Conservation (phyloP, 2,888 invertebrate species). For the Plebejus anna region DNA sequence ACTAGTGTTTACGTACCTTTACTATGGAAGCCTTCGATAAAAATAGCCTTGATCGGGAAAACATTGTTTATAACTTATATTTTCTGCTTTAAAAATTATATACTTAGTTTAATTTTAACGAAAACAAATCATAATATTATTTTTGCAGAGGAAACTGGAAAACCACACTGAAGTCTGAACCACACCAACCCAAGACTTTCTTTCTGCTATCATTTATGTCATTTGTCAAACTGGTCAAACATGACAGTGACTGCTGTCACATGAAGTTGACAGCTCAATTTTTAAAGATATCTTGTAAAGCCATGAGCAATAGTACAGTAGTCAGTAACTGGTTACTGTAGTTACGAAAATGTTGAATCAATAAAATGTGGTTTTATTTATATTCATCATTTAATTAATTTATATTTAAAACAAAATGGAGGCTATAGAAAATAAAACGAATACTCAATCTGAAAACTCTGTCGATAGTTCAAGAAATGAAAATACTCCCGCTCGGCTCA, state of each 20-base stretch:
- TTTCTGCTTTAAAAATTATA: background rate
- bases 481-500: conserved; percentile 49
- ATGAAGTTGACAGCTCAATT: background rate
- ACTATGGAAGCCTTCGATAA: conserved; percentile 57
- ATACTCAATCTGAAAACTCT: background rate
- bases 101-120: background rate
- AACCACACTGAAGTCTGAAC: background rate
- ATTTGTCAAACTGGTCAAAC: no score
- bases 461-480: conserved; percentile 28
- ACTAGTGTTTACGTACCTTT: conserved; percentile 47
- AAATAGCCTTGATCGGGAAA: conserved; percentile 65
- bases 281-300: background rate
- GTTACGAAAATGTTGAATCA: conserved; percentile 1
- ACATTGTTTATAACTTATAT: conserved; percentile 55
- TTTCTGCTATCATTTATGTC: background rate
- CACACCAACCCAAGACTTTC: background rate
- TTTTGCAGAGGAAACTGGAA: background rate
- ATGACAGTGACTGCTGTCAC: background rate
- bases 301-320: background rate
- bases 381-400: no score
- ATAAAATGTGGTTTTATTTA: background rate
- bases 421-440: background rate
- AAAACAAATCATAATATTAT: conserved; percentile 11
- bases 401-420: background rate
- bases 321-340: background rate